These are phyloP conservation scores for Hylia prasina DNA, from an alignment of 2,113 vertebrate species.

Conservation along the genomic window DNA sequence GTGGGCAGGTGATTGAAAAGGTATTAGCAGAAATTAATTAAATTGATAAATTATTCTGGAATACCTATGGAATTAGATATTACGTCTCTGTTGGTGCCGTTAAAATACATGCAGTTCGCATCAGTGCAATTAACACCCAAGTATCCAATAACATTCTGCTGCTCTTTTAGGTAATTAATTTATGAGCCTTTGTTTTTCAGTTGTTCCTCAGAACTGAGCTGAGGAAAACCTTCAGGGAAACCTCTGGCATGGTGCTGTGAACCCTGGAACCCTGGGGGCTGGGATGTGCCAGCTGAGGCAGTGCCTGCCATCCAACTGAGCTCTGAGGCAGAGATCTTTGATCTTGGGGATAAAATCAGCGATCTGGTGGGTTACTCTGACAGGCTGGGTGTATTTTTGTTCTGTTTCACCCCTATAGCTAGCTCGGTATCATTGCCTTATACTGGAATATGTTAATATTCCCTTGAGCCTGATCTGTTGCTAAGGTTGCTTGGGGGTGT, in stretches of 20 bases:
- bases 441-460: background rate
- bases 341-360: background rate
- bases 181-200: conserved; percentile 4
- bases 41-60: conserved; percentile 33
- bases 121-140: conserved; percentile 3
- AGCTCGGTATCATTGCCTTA: background rate
- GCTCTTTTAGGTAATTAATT: conserved; percentile 39
- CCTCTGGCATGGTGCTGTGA: background rate
- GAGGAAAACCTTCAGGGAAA: background rate
- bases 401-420: background rate
- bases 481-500: background rate
- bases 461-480: background rate
- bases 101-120: background rate
- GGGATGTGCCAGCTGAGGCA: background rate
- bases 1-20: conserved; percentile 6
- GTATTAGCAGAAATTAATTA: conserved; percentile 46
- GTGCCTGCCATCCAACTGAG: background rate
- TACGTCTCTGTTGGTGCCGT: background rate
- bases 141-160: conserved; percentile 6
- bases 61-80: conserved; percentile 15
- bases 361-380: background rate
- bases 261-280: background rate
- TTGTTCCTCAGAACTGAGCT: background rate
- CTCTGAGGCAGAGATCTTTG: background rate
- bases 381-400: background rate